Evolutionary conservation across 2,797 vertebrate genomes (phyloP), one percentile per base, ranked within the genome.

Genomic region (Mallotus villosus): DNA sequence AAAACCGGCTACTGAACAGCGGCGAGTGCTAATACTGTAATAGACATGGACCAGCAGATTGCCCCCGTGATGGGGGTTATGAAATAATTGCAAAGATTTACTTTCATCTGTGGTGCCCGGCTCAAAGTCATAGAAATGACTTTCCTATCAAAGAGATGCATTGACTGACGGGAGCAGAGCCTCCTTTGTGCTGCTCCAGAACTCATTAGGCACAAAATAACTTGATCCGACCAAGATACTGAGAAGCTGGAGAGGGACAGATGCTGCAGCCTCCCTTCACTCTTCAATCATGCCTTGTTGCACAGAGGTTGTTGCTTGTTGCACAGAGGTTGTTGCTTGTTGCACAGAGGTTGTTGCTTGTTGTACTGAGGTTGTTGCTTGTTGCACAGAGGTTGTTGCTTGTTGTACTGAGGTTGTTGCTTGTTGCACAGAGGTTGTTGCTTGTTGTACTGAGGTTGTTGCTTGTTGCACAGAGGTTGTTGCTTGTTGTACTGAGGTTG

Each of bases 121-220:
- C 74, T 72, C 76, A 72, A 86, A 91, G 85, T 86, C 87, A 84
- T 84, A 75, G 2, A 84, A 88, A 85, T 76, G 84, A 90, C 87
- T 90, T 87, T 82, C 77, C 34, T 90, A 92, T 94, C 91, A 92
- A 92, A 92, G 90, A 64, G 0, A 78, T 81, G 67, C 65, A 55
- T 12, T 92, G 91, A 94, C 75, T 92, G 92, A 93, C 90, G 86
- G 85, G 89, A 86, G 76, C 90, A 91, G 88, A 84, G 71, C 69
- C 76, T 62, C 63, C 87, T 88, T 91, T 91, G 87, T 90, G 72
- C 87, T 86, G 79, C 77, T 86, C 84, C 61, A 84, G 90, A 90
- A 90, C 91, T 94, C 92, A 93, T 94, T 92, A 93, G 89, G 90
- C 89, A 83, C 90, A 87, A 93, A 93, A 94, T 88, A 92, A 90